Conservation (phyloP, 2,113 vertebrate genomes). For the Chloropsis cyanopogon region DNA sequence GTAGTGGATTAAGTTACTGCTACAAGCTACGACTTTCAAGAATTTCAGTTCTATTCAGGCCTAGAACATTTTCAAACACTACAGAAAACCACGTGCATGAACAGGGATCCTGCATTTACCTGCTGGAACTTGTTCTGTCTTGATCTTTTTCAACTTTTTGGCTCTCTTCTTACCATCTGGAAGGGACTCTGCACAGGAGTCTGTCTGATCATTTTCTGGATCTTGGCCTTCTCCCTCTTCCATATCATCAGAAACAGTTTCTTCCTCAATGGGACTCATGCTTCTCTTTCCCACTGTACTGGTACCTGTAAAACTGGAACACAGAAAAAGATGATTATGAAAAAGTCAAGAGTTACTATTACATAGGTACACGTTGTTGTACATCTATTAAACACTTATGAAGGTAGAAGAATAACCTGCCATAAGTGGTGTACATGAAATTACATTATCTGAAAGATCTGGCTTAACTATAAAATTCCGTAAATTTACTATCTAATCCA, state of each 20-base stretch:
- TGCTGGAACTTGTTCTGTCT: conserved; percentile 67
- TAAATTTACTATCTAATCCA: background rate
- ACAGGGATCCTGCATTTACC: conserved; percentile 56
- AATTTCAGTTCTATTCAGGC: background rate
- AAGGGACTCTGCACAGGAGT: conserved; percentile 65
- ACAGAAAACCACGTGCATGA: rapidly evolving
- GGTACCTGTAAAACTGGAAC: conserved; percentile 61
- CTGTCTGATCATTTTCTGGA: conserved; percentile 55
- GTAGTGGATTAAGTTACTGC: background rate
- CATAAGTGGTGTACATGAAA: background rate
- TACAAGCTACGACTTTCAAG: background rate
- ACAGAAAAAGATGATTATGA: background rate
- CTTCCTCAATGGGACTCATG: conserved; percentile 81
- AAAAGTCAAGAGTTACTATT: background rate
- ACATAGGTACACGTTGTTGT: background rate
- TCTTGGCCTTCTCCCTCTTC: conserved; percentile 43
- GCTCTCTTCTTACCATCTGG: conserved; percentile 73
- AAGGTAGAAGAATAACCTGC: background rate
- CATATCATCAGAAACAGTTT: conserved; percentile 64
- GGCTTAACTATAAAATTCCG: background rate
- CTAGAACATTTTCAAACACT: background rate
- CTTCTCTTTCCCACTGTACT: conserved; percentile 78
- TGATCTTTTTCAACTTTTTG: conserved; percentile 84
- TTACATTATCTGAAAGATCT: background rate
- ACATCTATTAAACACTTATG: background rate